These are phyloP conservation scores for Drosophila baimaii DNA, from an alignment of 1,140 invertebrate genomes.

Conservation along the genomic window DNA sequence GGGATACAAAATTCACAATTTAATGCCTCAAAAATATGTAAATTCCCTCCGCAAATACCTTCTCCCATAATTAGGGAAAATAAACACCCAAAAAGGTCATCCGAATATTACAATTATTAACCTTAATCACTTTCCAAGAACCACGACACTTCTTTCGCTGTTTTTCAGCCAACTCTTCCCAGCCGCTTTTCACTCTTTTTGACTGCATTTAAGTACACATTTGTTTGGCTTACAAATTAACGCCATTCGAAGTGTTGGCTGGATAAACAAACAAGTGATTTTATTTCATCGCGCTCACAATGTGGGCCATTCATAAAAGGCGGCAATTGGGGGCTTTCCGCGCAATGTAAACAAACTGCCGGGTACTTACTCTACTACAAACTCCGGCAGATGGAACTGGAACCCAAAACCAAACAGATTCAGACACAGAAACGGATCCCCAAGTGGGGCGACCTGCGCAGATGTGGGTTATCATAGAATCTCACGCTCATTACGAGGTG, in stretches of 20 bases:
- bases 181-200: constrained; percentile 16
- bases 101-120: neutral
- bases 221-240: constrained; percentile 71
- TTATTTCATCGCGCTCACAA: constrained; percentile 53
- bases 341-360: constrained; percentile 43
- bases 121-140: neutral
- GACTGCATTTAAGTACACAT: constrained; percentile 22
- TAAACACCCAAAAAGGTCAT: neutral
- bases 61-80: neutral
- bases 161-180: constrained; percentile 15
- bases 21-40: too few relatives aligned
- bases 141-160: neutral
- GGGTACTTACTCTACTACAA: neutral
- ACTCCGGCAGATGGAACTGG: constrained; percentile 19
- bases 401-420: constrained; percentile 16
- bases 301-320: constrained; percentile 75
- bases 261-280: constrained; percentile 66
- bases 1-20: neutral
- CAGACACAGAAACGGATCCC: constrained; percentile 31
- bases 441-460: constrained; percentile 25
- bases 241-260: constrained; percentile 54
- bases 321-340: constrained; percentile 49
- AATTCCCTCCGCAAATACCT: too few relatives aligned
- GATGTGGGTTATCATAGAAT: constrained; percentile 59
- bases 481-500: constrained; percentile 51